phyloP scores from a whole-genome alignment of 2,113 vertebrate species.

The Pseudolaguvia tuberculata region DNA sequence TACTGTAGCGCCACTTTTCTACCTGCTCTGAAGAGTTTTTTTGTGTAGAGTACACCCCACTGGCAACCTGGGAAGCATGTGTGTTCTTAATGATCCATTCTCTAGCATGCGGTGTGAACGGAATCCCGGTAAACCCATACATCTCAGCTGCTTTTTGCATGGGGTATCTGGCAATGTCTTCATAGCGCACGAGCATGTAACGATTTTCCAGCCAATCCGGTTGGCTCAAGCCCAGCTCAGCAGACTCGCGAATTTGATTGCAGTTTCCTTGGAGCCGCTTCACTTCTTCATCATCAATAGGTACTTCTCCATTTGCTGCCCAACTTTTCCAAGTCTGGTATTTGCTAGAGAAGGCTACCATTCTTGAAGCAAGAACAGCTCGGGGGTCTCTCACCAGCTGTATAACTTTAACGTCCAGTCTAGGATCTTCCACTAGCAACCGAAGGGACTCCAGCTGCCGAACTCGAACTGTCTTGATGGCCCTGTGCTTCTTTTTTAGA shows the following conservation, averaged over 20 bases:
- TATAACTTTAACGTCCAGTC: constrained; percentile 83
- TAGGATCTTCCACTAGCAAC: constrained; percentile 81
- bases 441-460: constrained; percentile 83
- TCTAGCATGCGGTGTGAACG: constrained; percentile 79
- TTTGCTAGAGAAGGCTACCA: constrained; percentile 86
- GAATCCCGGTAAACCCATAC: constrained; percentile 85
- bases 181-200: constrained; percentile 93
- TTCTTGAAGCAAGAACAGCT: constrained; percentile 87
- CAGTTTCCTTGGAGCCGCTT: constrained; percentile 84
- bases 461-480: constrained; percentile 87
- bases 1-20: constrained; percentile 89
- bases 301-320: constrained; percentile 76
- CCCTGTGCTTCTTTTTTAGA: constrained; percentile 77
- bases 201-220: constrained; percentile 82
- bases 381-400: constrained; percentile 92
- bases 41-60: constrained; percentile 84
- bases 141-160: constrained; percentile 87
- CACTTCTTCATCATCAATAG: constrained; percentile 79
- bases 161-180: constrained; percentile 85
- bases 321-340: constrained; percentile 90
- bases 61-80: constrained; percentile 70
- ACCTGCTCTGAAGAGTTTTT: constrained; percentile 93
- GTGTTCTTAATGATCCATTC: constrained; percentile 91
- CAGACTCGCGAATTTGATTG: constrained; percentile 81
- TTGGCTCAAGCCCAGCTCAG: constrained; percentile 79